phyloP scores from a whole-genome alignment of 2,113 vertebrate species.

The Panthera leo region DNA sequence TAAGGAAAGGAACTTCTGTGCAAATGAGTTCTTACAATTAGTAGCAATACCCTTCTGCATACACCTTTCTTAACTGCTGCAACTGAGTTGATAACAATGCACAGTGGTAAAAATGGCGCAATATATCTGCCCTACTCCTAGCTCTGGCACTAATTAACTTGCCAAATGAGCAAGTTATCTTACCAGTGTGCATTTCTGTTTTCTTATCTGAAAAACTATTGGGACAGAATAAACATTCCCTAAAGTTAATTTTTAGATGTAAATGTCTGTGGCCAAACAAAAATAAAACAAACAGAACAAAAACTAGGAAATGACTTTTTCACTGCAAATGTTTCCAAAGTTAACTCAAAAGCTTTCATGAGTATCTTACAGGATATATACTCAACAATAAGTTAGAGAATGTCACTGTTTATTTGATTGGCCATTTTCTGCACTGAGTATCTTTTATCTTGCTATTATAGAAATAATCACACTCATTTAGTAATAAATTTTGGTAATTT shows the following conservation, averaged over 20 bases:
- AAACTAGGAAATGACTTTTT: neutral
- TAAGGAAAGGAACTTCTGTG: neutral
- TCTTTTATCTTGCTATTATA: neutral
- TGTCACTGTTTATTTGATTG: neutral
- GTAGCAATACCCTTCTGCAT: neutral
- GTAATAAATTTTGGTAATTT: neutral
- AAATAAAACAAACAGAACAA: neutral
- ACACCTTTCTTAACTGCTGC: neutral
- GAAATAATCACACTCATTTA: neutral
- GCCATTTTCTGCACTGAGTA: neutral
- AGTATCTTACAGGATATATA: neutral
- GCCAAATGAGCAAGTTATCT: neutral
- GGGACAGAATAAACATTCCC: neutral
- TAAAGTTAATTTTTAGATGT: neutral
- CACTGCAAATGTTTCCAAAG: neutral
- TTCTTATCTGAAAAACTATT: neutral
- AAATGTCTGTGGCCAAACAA: neutral
- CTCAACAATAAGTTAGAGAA: neutral
- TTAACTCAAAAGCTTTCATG: neutral
- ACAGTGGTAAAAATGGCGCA: neutral
- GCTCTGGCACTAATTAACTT: neutral
- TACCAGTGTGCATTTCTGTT: neutral
- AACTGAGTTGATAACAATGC: neutral
- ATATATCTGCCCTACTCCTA: neutral
- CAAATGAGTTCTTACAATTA: neutral